These are phyloP conservation scores for Periophthalmus modestus DNA, from an alignment of 2,113 vertebrate species.

Conservation along the genomic window DNA sequence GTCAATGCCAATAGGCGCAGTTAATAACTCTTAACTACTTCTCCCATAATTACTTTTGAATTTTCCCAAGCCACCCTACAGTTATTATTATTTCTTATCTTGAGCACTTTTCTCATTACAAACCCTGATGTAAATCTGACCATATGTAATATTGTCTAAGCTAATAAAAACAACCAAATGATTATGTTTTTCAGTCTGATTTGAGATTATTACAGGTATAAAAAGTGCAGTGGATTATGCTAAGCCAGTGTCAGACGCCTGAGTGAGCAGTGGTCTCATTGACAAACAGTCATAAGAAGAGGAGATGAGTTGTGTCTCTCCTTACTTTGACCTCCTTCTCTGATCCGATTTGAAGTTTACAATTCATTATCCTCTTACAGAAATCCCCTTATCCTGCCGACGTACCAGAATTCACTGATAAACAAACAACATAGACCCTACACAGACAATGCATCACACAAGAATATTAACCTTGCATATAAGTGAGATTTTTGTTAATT, in stretches of 20 bases:
- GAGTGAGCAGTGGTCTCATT: neutral
- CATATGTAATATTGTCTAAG: neutral
- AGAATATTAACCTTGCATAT: neutral
- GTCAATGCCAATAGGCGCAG: neutral
- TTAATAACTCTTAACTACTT: neutral
- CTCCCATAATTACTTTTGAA: neutral
- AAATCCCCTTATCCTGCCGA: conserved; percentile 52
- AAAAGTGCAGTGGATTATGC: conserved; percentile 7
- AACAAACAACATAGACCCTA: conserved; percentile 29
- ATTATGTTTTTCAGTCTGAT: neutral
- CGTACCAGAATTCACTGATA: conserved; percentile 40
- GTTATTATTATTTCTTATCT: neutral
- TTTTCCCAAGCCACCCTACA: neutral
- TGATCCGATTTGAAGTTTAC: conserved; percentile 57
- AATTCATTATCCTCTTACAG: conserved; percentile 66
- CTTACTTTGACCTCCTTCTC: conserved; percentile 41
- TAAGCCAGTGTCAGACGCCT: neutral
- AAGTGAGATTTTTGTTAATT: neutral
- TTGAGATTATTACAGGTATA: neutral
- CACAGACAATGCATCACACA: neutral
- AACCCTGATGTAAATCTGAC: neutral
- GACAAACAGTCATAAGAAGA: conserved; percentile 1
- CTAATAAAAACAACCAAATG: neutral
- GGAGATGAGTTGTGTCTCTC: conserved; percentile 21
- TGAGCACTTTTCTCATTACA: neutral